Evolutionary conservation across 2,113 vertebrate genomes (phyloP).

Genomic region (Fregata magnificens): DNA sequence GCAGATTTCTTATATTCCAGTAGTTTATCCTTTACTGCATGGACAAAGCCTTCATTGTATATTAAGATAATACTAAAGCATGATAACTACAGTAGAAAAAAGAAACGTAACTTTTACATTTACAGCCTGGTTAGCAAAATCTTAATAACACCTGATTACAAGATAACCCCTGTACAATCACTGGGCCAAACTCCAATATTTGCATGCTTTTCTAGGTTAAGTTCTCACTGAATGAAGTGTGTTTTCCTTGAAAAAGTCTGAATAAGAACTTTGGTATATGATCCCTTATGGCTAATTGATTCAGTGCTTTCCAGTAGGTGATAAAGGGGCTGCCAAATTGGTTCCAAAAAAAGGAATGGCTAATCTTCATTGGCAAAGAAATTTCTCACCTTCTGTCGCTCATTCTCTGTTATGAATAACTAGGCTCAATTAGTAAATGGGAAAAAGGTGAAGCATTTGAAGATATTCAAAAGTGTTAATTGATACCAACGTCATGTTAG

Average conservation of each 20-base stretch:
- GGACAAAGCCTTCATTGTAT: background rate
- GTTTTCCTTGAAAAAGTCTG: background rate
- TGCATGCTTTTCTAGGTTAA: background rate
- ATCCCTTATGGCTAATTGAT: background rate
- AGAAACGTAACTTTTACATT: background rate
- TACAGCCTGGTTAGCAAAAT: background rate
- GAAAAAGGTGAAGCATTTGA: background rate
- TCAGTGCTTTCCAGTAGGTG: background rate
- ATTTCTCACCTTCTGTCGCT: background rate
- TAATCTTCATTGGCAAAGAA: background rate
- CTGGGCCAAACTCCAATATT: background rate
- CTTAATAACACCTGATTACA: background rate
- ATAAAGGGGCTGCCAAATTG: background rate
- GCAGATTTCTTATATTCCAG: background rate
- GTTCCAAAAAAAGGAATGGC: background rate
- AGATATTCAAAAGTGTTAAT: background rate
- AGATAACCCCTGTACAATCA: background rate
- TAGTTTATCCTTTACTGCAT: background rate
- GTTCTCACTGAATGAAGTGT: background rate
- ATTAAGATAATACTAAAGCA: background rate
- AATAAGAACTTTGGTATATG: background rate
- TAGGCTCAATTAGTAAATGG: background rate
- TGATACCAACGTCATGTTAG: background rate
- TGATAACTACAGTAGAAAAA: background rate
- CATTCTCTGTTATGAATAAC: background rate